Percentiles rank a stretch among this genome's conserved stretches.
Conservation (phyloP, 2,797 vertebrate species). For the Melanotaenia maccullochi region DNA sequence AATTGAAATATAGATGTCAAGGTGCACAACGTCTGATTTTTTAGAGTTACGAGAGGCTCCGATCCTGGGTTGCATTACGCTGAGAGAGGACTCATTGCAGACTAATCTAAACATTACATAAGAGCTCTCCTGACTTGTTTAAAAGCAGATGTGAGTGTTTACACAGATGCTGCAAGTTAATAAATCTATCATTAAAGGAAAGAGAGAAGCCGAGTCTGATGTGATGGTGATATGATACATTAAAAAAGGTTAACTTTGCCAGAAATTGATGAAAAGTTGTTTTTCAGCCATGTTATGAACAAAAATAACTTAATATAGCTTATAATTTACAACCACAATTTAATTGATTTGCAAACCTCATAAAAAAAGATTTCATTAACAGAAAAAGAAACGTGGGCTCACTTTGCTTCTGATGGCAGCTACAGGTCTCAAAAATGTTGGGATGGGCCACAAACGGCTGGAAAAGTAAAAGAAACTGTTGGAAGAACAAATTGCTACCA, state of each 20-base stretch:
- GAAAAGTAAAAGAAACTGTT: background rate
- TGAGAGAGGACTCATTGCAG: constrained; percentile 61
- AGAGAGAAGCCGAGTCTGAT: constrained; percentile 13
- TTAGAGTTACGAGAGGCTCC: constrained; percentile 67
- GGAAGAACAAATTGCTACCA: background rate
- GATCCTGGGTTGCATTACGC: constrained; percentile 60
- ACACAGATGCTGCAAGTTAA: constrained; percentile 67
- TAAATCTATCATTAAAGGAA: constrained; percentile 33
- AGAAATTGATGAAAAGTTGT: background rate
- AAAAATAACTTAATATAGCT: background rate
- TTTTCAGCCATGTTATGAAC: background rate
- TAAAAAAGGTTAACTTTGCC: background rate
- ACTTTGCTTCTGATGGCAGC: background rate
- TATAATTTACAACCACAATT: background rate
- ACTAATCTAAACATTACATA: constrained; percentile 76
- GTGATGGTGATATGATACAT: background rate
- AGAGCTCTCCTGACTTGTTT: constrained; percentile 66
- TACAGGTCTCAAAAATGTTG: background rate
- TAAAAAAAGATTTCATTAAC: background rate
- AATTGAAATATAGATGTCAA: constrained; percentile 65
- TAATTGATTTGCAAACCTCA: background rate
- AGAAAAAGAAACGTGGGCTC: background rate
- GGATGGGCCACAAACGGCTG: background rate
- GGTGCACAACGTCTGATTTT: constrained; percentile 62
- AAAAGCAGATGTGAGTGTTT: constrained; percentile 74